phyloP scores from a whole-genome alignment of 35 echinoderm and acorn worm genomes.

The Lytechinus pictus region DNA sequence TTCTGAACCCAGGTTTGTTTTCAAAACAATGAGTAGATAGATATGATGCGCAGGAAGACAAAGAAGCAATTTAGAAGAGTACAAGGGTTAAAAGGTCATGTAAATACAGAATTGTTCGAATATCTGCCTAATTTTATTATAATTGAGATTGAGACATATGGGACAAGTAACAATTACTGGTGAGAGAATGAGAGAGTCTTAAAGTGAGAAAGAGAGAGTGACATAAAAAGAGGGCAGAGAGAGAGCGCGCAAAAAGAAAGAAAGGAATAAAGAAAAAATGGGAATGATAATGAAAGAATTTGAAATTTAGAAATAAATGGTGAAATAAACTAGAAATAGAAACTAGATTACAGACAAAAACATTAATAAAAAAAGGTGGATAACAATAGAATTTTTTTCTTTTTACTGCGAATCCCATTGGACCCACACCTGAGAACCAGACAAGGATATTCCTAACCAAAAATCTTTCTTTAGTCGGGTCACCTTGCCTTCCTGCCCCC shows the following conservation, averaged over 20 bases:
- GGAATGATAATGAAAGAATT: neutral
- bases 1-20: too few species aligned
- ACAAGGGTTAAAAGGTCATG: too few species aligned
- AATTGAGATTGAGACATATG: too few species aligned
- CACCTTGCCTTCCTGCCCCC: conserved; percentile 4
- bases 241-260: neutral
- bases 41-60: too few species aligned
- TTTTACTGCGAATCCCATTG: neutral
- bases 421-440: neutral
- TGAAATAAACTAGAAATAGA: neutral
- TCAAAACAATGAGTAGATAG: too few species aligned
- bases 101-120: neutral
- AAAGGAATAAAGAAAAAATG: neutral
- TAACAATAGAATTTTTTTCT: neutral
- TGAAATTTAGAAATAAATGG: neutral
- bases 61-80: too few species aligned
- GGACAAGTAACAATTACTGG: neutral
- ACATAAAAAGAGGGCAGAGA: neutral
- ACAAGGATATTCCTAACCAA: neutral
- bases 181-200: neutral
- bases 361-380: neutral
- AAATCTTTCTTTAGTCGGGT: neutral
- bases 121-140: too few species aligned
- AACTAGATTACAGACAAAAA: neutral
- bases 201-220: neutral